Evolutionary conservation across 2,888 invertebrate species (phyloP).

Genomic region (Herminia tarsipennalis): DNA sequence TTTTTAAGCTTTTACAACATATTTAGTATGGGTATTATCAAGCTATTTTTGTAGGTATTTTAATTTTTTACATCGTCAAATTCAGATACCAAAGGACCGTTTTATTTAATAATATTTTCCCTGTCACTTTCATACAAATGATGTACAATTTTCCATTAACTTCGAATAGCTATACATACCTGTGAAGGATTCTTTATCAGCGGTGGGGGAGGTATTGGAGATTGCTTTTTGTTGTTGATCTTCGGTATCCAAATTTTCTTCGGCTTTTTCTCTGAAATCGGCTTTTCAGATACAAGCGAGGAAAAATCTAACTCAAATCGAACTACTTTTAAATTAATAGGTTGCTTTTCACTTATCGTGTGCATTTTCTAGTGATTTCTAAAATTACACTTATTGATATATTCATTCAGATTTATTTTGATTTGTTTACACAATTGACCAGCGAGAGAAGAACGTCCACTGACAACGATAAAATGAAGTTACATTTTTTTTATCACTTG

Average conservation of each 20-base stretch:
- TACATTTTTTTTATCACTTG: too few relatives aligned
- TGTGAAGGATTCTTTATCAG: conserved; percentile 47
- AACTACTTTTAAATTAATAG: conserved; percentile 78
- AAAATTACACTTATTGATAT: conserved; percentile 14
- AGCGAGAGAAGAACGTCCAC: background rate
- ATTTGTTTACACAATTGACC: conserved; percentile 19
- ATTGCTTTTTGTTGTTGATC: conserved; percentile 52
- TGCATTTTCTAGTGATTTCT: conserved; percentile 56
- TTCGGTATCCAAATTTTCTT: conserved; percentile 66
- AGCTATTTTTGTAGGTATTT: too few relatives aligned
- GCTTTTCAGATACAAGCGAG: conserved; percentile 49
- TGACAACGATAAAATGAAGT: background rate
- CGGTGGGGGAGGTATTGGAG: conserved; percentile 66
- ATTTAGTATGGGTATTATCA: background rate
- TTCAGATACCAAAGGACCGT: background rate
- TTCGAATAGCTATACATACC: conserved; percentile 49
- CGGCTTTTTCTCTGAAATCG: conserved; percentile 49
- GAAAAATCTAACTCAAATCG: conserved; percentile 74
- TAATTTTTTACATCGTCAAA: background rate
- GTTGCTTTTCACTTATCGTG: conserved; percentile 68
- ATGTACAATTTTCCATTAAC: conserved; percentile 19
- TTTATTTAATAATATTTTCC: conserved; percentile 1
- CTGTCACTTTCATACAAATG: conserved; percentile 5
- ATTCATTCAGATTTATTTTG: conserved; percentile 12
- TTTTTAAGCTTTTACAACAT: too few relatives aligned